Conservation (phyloP, 2,888 invertebrate genomes). For the Myopa testacea region DNA sequence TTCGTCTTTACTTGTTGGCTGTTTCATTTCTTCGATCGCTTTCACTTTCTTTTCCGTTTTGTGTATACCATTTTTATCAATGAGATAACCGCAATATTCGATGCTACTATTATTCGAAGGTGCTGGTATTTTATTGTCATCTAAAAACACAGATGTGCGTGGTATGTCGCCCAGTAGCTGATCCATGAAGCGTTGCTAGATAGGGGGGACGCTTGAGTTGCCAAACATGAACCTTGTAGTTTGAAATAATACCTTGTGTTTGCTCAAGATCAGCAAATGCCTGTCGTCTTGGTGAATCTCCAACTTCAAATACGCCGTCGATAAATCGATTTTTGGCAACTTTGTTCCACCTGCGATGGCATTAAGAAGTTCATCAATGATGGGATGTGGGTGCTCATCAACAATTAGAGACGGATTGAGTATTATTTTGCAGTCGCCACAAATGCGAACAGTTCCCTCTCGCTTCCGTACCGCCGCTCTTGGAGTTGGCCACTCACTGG, state of each 20-base stretch:
- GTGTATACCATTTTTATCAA: slow-evolving; percentile 55
- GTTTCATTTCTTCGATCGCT: slow-evolving; percentile 53
- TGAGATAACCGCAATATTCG: slow-evolving; percentile 56
- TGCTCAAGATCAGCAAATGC: slow-evolving; percentile 58
- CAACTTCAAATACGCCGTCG: slow-evolving; percentile 60
- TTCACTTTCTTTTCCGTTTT: slow-evolving; percentile 55
- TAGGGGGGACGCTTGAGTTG: slow-evolving; percentile 58
- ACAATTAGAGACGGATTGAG: slow-evolving; percentile 51
- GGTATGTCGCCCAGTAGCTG: slow-evolving; percentile 51
- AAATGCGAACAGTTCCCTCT: slow-evolving; percentile 50
- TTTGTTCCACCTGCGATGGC: slow-evolving; percentile 49
- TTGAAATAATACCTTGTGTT: slow-evolving; percentile 58
- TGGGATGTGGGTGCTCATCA: slow-evolving; percentile 54
- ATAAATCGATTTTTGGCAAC: slow-evolving; percentile 56
- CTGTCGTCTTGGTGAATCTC: slow-evolving; percentile 56
- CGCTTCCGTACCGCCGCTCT: slow-evolving; percentile 56
- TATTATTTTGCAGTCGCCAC: slow-evolving; percentile 52
- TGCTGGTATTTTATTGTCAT: slow-evolving; percentile 54
- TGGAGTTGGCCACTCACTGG: slow-evolving; percentile 58
- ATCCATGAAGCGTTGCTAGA: slow-evolving; percentile 57
- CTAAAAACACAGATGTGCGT: slow-evolving; percentile 51
- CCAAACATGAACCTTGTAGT: slow-evolving; percentile 59
- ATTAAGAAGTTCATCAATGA: slow-evolving; percentile 51
- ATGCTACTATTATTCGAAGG: slow-evolving; percentile 49
- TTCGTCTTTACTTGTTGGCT: slow-evolving; percentile 52